Evolutionary conservation across 2,113 vertebrate species (phyloP).

Genomic region (Cacatua alba): DNA sequence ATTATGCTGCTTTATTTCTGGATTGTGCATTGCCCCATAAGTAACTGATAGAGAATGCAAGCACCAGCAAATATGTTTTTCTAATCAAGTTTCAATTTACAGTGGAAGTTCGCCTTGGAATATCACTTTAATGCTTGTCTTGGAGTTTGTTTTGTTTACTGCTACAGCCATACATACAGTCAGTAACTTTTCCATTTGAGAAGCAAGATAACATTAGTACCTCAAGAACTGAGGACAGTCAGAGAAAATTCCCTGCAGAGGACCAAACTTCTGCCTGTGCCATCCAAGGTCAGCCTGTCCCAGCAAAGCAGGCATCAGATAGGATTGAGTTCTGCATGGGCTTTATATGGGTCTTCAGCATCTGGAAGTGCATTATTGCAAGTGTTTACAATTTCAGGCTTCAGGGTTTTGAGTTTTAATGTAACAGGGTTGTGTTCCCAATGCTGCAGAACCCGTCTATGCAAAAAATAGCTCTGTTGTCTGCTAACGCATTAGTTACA

Average conservation of each 20-base stretch:
- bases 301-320: background rate
- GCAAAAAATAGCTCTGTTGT: background rate
- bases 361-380: background rate
- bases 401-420: background rate
- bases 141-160: constrained; percentile 4
- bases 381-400: background rate
- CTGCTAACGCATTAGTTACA: background rate
- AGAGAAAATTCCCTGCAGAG: background rate
- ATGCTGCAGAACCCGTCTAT: background rate
- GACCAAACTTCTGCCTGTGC: background rate
- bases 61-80: constrained; percentile 6
- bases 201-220: background rate
- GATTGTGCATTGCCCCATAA: background rate
- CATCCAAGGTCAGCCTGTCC: background rate
- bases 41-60: background rate
- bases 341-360: background rate
- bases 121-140: background rate
- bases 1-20: background rate
- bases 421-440: background rate
- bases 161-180: background rate
- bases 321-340: background rate
- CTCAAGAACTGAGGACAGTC: background rate
- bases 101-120: background rate
- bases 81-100: constrained; percentile 10
- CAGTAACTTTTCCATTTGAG: background rate